Percentiles rank a stretch among this genome's conserved stretches.
Conservation (phyloP, 2,113 vertebrate species). For the Triplophysa siluroides region DNA sequence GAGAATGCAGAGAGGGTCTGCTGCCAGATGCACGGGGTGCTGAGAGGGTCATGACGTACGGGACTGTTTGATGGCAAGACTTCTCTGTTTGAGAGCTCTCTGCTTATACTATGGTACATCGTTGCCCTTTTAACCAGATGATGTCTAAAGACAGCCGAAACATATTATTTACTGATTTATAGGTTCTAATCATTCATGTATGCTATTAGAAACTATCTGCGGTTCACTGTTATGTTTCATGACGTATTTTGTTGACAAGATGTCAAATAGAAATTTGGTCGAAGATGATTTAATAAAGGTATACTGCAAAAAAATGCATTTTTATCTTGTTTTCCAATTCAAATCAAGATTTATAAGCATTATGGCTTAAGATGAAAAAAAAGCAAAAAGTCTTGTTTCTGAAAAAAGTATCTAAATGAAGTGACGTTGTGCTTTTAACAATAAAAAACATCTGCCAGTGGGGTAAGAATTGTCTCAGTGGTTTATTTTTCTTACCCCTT, state of each 20-base stretch:
- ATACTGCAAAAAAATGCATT: not conserved
- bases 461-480: no score
- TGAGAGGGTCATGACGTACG: conserved; percentile 45
- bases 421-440: no score
- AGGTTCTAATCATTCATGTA: conserved; percentile 21
- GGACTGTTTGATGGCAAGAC: conserved; percentile 30
- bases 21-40: conserved; percentile 50
- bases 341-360: no score
- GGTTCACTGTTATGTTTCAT: conserved; percentile 24
- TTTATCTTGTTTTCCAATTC: not conserved
- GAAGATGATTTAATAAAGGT: not conserved
- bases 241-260: conserved; percentile 7
- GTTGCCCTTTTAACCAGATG: not conserved
- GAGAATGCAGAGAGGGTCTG: conserved; percentile 50
- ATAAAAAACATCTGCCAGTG: no score
- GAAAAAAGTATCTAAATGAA: no score
- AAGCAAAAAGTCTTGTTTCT: no score
- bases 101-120: not conserved
- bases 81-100: not conserved
- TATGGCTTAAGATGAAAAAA: no score
- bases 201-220: not conserved
- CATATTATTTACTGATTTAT: conserved; percentile 9
- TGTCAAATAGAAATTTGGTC: not conserved
- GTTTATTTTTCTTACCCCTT: no score
- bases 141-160: not conserved